Evolutionary conservation across 1,140 invertebrate species (phyloP), one percentile per base, ranked within the genome.

Genomic region (Penaeus japonicus): DNA sequence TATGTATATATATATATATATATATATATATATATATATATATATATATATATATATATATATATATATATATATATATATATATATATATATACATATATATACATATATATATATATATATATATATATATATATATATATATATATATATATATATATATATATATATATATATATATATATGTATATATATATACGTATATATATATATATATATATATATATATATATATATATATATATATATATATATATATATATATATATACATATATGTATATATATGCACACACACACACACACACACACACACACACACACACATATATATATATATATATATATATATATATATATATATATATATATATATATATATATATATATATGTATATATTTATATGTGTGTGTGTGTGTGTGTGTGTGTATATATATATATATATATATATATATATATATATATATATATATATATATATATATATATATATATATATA

Each of bases 1-100:
- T 73, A 27, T 73, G 15, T 73, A 27, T 73, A 27, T 73, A 3
- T 30, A 2, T 73, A 20, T 30, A 73, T 73, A 73, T 27, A 73
- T 73, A 73, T 73, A 73, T 73, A 73, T 73, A 73, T 73, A 73
- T 73, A 24, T 70, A 27, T 73, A 73, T 73, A 27, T 73, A 73
- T 73, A 27, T 73, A 30, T 30, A 27, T 73, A 5, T 30, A 73
- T 27, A 73, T 30, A 27, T 73, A 73, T 27, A 73, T 73, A 24
- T 10, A 73, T 27, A 73, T 27, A 73, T 10, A 73, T 27, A 73
- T 15, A 73, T 27, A 73, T 2, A 73, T 27, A 73, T 10, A 73
- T 24, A 73, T 10, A 73, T 24, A 73, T 24, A 73, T 24, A 73
- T 24, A 30, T 73, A 73, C 27, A 73, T 73, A 73, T 73, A 73